Base-by-base conservation (phyloP, 1,140 invertebrate genomes). In the Sinonovacula constricta region DNA sequence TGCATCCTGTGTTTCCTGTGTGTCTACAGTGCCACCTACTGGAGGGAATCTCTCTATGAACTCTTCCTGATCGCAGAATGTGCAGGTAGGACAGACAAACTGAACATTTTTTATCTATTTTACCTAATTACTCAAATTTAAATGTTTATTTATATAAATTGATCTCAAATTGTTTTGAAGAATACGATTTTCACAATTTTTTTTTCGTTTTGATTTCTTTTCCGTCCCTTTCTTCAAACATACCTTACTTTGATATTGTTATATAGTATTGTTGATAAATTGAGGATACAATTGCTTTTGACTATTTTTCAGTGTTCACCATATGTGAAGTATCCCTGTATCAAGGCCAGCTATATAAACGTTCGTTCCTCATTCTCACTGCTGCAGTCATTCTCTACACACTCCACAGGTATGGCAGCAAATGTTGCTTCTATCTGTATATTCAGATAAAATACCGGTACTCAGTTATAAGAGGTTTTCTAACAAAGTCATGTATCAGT, bases 1-100 rank as follows among this genome's bases (percentile, higher is more conserved):
- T 78, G 75, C 34, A 33, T 78, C 14, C 39, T 78, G 39, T 78
- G 75, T 63, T 78, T 78, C 59, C 45, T 78, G 56, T 62, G 75
- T 70, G 66, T 54, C 2, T 78, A 62, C 31, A 45, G 49, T 22
- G 65, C 75, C 31, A 10, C 57, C 45, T 78, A 78, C 34, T 45
- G 31, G n/a, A n/a, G 45, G 5, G 53, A 78, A 33, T 39, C 33
- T 34, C 22, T 63, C n/a, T 69, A 69, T 54, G 57, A 62, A 51
- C 22, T 15, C 15, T 3, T 78, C 1, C 7, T 78, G 14, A 36
- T 56, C n/a, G 2, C 39, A 12, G 75, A 78, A 26, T 69, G 65
- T 60, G 31, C 34, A 3, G 75, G 75, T 78, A 51, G 63, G 75
- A 68, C 28, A 15, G 7, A 45, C 7, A 45, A 45, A 10, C 39